These are phyloP conservation scores for Sterrhoptilus dennistouni DNA, from an alignment of 2,113 vertebrate genomes.

Conservation along the genomic window DNA sequence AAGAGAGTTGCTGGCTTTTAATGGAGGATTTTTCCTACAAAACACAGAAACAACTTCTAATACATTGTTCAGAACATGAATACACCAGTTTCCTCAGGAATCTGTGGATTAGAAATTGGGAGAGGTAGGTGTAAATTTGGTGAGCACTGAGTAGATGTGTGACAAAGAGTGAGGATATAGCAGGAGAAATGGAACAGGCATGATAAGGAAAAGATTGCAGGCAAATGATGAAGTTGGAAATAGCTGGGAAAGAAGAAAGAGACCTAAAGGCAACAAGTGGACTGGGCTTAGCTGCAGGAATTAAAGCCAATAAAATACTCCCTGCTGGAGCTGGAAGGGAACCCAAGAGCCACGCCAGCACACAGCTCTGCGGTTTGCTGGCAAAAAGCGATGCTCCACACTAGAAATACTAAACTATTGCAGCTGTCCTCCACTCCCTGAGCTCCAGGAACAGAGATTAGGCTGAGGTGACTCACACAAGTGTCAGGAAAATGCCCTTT, in stretches of 20 bases:
- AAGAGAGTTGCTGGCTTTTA: neutral
- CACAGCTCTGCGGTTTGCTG: neutral
- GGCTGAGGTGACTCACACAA: neutral
- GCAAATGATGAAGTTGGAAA: neutral
- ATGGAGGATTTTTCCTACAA: neutral
- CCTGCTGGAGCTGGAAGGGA: neutral
- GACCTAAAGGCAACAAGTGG: neutral
- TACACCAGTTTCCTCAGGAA: neutral
- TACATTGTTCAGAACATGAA: neutral
- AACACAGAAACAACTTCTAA: neutral
- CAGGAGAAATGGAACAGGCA: neutral
- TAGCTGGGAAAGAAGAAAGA: neutral
- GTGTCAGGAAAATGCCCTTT: neutral
- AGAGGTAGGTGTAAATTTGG: neutral
- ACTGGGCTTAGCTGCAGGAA: neutral
- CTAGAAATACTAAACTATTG: neutral
- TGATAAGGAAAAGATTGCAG: neutral
- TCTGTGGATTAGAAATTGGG: neutral
- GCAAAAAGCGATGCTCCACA: accelerated
- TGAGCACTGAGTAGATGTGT: neutral
- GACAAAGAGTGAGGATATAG: accelerated
- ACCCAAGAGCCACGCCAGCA: neutral
- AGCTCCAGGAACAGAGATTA: neutral
- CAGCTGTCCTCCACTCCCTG: neutral
- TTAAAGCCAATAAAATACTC: neutral